These are phyloP conservation scores for Beroe ovata DNA, from an alignment of 37 sponge, comb jelly and placozoan genomes.

Conservation along the genomic window DNA sequence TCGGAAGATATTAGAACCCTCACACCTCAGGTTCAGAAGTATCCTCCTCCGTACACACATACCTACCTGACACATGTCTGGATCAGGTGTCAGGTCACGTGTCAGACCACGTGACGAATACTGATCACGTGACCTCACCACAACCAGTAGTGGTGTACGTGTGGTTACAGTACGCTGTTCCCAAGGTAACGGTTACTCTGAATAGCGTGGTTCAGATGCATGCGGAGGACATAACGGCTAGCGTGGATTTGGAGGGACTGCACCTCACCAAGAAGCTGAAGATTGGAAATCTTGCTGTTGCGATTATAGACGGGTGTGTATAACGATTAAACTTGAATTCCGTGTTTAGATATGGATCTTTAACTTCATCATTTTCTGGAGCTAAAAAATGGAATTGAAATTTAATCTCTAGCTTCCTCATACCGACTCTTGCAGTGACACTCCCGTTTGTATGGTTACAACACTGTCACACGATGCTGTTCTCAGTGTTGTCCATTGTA, in stretches of 20 bases:
- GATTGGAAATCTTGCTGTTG: slow-evolving; percentile 7
- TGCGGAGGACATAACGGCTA: slow-evolving; percentile 53
- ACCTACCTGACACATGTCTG: not conserved
- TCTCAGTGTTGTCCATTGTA: slow-evolving; percentile 23
- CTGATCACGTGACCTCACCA: not conserved
- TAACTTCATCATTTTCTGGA: too few species aligned
- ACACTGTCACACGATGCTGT: not conserved
- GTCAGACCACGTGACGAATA: not conserved
- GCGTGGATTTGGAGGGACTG: slow-evolving; percentile 35
- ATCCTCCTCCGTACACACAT: slow-evolving; percentile 39
- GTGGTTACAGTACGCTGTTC: slow-evolving; percentile 64
- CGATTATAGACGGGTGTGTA: not conserved
- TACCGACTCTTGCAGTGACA: too few species aligned
- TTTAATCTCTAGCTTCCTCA: too few species aligned
- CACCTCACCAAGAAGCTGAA: slow-evolving; percentile 50
- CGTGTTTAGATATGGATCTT: too few species aligned
- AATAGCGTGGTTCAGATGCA: not conserved
- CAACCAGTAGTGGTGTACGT: not conserved
- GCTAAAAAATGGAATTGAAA: too few species aligned
- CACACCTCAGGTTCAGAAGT: slow-evolving; percentile 30
- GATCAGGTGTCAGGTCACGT: not conserved
- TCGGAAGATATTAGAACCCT: too few species aligned
- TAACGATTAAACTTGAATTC: too few species aligned
- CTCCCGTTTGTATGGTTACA: not conserved
- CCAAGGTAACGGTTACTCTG: slow-evolving; percentile 28